Conservation (phyloP, 2,888 invertebrate genomes). For the Eupeodes luniger region DNA sequence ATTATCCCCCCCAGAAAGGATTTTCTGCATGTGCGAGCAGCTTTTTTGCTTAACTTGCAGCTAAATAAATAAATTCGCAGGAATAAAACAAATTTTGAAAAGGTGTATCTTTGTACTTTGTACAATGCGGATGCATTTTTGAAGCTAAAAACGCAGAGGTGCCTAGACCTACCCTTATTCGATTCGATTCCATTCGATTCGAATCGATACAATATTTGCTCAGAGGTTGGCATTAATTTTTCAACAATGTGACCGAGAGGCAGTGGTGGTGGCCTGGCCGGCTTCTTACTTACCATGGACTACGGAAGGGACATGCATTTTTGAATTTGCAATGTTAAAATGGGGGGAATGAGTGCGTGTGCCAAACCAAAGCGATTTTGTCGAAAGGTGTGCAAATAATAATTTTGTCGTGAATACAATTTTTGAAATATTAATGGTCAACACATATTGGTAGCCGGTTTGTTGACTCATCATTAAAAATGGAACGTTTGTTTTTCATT, state of each 20-base stretch:
- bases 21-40: constrained; percentile 58
- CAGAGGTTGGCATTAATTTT: constrained; percentile 25
- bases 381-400: constrained; percentile 36
- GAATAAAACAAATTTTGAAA: constrained; percentile 41
- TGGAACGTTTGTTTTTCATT: neutral
- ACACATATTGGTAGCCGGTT: constrained; percentile 13
- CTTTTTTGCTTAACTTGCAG: constrained; percentile 62
- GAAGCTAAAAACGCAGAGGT: neutral
- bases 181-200: neutral
- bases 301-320: neutral
- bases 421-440: constrained; percentile 35
- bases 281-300: neutral
- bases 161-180: neutral
- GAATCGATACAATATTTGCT: constrained; percentile 17
- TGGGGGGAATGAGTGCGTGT: neutral
- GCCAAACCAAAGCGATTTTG: constrained; percentile 1
- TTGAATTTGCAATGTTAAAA: constrained; percentile 1
- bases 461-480: constrained; percentile 26
- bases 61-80: constrained; percentile 58
- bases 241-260: constrained; percentile 9
- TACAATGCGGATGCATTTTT: neutral
- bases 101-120: neutral
- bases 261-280: neutral
- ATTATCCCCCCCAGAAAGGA: constrained; percentile 35
- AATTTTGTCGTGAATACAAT: constrained; percentile 14